phyloP scores from a whole-genome alignment of 2,888 invertebrate species.

The Hirtodrosophila confusa region DNA sequence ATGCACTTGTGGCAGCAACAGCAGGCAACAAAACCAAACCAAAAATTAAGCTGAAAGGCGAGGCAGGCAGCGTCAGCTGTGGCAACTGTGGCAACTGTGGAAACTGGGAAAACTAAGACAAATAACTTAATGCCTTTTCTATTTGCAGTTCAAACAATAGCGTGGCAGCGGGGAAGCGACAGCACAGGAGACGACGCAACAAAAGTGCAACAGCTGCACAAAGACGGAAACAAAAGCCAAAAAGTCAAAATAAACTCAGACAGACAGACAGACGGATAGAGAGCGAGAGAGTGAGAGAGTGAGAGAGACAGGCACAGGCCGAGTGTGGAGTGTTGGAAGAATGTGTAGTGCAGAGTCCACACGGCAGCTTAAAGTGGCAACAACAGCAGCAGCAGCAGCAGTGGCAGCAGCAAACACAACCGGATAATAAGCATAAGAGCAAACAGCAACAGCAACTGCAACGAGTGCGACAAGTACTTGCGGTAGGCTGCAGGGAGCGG shows the following conservation, averaged over 20 bases:
- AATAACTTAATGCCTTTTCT: conserved; percentile 75
- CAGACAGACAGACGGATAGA: conserved; percentile 21
- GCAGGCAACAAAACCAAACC: conserved; percentile 18
- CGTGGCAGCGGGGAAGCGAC: conserved; percentile 30
- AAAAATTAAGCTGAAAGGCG: conserved; percentile 48
- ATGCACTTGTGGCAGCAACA: conserved; percentile 55
- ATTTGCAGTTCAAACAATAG: conserved; percentile 74
- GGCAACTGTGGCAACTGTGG: conserved; percentile 31
- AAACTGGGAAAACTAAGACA: conserved; percentile 58
- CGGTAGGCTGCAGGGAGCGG: conserved; percentile 24
- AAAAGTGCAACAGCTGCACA: conserved; percentile 77
- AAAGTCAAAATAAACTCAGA: conserved; percentile 57
- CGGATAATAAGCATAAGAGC: conserved; percentile 62
- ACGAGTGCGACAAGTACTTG: conserved; percentile 21
- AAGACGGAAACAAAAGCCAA: conserved; percentile 52
- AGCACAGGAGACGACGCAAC: conserved; percentile 47
- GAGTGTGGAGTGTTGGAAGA: conserved; percentile 50
- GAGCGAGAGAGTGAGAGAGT: conserved; percentile 1
- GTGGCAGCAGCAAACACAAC: conserved; percentile 43
- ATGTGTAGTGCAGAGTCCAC: conserved; percentile 70
- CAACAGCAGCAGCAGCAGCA: conserved; percentile 31
- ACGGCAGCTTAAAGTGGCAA: conserved; percentile 69
- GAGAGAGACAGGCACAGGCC: neutral
- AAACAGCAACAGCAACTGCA: conserved; percentile 23
- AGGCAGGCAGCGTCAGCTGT: conserved; percentile 20